Evolutionary conservation across 2,113 vertebrate species (phyloP).

Genomic region (Furnarius figulus): DNA sequence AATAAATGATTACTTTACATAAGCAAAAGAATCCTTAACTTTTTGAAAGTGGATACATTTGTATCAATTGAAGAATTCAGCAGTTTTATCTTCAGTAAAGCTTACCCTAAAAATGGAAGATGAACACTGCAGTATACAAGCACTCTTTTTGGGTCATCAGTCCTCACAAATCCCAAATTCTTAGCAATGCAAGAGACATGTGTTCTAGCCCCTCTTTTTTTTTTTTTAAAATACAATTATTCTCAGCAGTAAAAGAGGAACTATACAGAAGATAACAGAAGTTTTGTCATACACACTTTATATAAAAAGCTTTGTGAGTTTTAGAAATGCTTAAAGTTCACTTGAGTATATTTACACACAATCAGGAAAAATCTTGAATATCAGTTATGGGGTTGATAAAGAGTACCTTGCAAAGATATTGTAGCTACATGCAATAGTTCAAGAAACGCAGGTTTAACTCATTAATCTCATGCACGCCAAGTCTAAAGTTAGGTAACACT

Average conservation of each 20-base stretch:
- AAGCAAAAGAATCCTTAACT: not conserved
- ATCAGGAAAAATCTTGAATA: not conserved
- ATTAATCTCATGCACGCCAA: not conserved
- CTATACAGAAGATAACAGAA: not conserved
- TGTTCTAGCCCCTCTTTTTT: not conserved
- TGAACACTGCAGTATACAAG: not conserved
- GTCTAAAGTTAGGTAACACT: not conserved
- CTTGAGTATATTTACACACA: slow-evolving; percentile 7
- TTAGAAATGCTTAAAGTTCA: slow-evolving; percentile 48
- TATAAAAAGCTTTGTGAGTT: slow-evolving; percentile 18
- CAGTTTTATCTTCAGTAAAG: not conserved
- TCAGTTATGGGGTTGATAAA: not conserved
- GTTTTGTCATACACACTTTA: not conserved
- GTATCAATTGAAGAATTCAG: not conserved
- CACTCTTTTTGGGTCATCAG: not conserved
- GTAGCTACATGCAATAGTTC: not conserved
- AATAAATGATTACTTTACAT: not conserved
- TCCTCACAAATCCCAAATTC: not conserved
- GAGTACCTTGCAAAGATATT: not conserved
- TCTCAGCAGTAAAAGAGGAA: not conserved
- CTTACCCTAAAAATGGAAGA: not conserved
- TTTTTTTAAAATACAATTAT: not conserved
- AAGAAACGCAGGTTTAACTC: slow-evolving; percentile 6
- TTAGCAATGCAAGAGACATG: not conserved
- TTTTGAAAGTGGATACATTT: not conserved